These are phyloP conservation scores for Shargacucullia verbasci DNA, from an alignment of 2,888 invertebrate species.

Conservation along the genomic window DNA sequence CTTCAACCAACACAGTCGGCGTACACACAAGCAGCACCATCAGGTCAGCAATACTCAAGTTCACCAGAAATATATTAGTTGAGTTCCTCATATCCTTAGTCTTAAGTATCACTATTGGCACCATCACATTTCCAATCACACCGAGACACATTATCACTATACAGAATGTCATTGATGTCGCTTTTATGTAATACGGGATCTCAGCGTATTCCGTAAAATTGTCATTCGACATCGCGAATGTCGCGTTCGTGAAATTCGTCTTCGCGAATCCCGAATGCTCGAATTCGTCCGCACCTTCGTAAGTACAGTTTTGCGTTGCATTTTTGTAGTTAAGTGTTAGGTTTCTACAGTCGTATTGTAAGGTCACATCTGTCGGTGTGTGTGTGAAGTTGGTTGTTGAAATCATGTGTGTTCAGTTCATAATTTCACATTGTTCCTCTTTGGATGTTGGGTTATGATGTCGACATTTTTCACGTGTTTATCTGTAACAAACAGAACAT, in stretches of 20 bases:
- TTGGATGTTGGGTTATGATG: slow-evolving; percentile 45
- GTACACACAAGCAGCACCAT: slow-evolving; percentile 97
- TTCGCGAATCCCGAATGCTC: slow-evolving; percentile 64
- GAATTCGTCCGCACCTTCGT: slow-evolving; percentile 54
- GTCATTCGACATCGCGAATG: slow-evolving; percentile 68
- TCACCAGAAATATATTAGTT: slow-evolving; percentile 98
- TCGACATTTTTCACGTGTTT: slow-evolving; percentile 35
- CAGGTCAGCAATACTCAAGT: slow-evolving; percentile 97
- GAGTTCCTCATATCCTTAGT: slow-evolving; percentile 98
- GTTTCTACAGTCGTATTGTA: slow-evolving; percentile 58
- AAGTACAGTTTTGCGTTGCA: slow-evolving; percentile 63
- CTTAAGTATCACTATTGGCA: slow-evolving; percentile 96
- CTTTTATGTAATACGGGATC: slow-evolving; percentile 95
- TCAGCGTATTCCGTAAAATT: slow-evolving; percentile 87
- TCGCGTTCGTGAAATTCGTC: slow-evolving; percentile 62
- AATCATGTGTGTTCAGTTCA: slow-evolving; percentile 85
- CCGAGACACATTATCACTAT: slow-evolving; percentile 96
- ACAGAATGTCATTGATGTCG: slow-evolving; percentile 96
- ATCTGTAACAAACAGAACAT: slow-evolving; percentile 64
- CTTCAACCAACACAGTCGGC: slow-evolving; percentile 97
- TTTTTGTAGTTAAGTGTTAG: slow-evolving; percentile 58
- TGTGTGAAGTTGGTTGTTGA: slow-evolving; percentile 80
- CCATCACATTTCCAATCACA: slow-evolving; percentile 97
- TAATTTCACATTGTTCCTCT: slow-evolving; percentile 76
- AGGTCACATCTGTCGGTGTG: slow-evolving; percentile 67